Evolutionary conservation across 2,113 vertebrate genomes (phyloP), one percentile per base, ranked within the genome.

Genomic region (Colinus virginianus): DNA sequence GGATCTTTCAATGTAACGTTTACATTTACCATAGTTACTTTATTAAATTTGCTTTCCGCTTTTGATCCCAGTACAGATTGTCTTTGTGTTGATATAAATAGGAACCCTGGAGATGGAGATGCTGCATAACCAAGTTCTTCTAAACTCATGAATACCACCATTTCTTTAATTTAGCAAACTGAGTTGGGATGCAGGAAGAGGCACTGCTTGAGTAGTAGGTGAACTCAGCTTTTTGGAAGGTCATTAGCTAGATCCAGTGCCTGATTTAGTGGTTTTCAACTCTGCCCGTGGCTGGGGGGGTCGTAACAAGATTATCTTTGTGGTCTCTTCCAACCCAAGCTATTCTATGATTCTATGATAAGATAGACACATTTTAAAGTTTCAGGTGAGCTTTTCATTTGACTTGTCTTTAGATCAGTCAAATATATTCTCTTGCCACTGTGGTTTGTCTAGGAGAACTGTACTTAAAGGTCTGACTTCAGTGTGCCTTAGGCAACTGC

Each of bases 1-100:
- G 74, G 61, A 71, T 77, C 83, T 83, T 88, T 91, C 49, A 80
- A 74, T 56, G 42, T 51, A 66, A 67, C 1, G 3, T 63, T 38
- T 62, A 67, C 91, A 88, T 88, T 84, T 88, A 78, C 32, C 18
- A 5, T 55, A 59, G 20, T 34, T 87, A 46, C 46, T 82, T 86
- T 46, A 67, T 70, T 74, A 86, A 95, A 86, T 77, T 82, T 42
- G 38, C 34, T 75, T 55, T 40, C 28, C 45, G 11, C 56, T 86
- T 88, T 93, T 90, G 87, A 93, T 93, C 80, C 48, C 0, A 0
- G 36, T 48, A 40, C 25, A 40, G 43, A 0, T 0, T 34, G 34
- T 58, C 49, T 81, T 40, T 90, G 67, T 92, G 56, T 75, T 81
- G 80, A 78, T 58, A 78, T 81, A 93, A 92, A 64, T 1, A 84